These are phyloP conservation scores for Chondrilla cf. caribensis DNA, from an alignment of 37 sponge, comb jelly and placozoan genomes.

Conservation along the genomic window DNA sequence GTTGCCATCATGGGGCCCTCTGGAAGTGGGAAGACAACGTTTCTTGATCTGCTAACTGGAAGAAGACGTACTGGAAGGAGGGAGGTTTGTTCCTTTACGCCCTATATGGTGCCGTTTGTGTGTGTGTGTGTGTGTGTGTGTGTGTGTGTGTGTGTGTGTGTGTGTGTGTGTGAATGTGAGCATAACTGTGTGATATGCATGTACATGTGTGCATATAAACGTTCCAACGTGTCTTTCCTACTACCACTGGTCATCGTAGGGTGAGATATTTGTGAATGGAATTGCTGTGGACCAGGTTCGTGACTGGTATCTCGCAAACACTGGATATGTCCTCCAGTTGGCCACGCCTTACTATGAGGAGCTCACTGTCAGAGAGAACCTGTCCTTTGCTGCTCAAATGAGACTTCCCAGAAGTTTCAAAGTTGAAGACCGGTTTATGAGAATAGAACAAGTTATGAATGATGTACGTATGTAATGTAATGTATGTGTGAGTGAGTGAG, in stretches of 20 bases:
- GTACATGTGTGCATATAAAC: too few species aligned
- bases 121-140: too few species aligned
- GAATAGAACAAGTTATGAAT: constrained; percentile 19
- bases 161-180: too few species aligned
- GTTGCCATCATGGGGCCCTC: constrained; percentile 70
- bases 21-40: constrained; percentile 55
- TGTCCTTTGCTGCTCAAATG: constrained; percentile 21
- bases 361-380: constrained; percentile 36
- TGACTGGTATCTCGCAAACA: constrained; percentile 14
- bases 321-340: constrained; percentile 48
- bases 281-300: background rate
- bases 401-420: background rate
- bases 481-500: too few species aligned
- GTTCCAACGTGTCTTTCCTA: too few species aligned
- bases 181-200: too few species aligned
- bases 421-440: constrained; percentile 13
- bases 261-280: constrained; percentile 43
- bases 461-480: constrained; percentile 8
- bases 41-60: constrained; percentile 44
- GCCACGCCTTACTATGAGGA: constrained; percentile 56
- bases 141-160: too few species aligned
- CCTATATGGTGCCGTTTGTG: background rate
- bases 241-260: constrained; percentile 14
- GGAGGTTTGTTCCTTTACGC: background rate
- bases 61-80: background rate